phyloP scores from a whole-genome alignment of 2,113 vertebrate species.

The Grus americana region DNA sequence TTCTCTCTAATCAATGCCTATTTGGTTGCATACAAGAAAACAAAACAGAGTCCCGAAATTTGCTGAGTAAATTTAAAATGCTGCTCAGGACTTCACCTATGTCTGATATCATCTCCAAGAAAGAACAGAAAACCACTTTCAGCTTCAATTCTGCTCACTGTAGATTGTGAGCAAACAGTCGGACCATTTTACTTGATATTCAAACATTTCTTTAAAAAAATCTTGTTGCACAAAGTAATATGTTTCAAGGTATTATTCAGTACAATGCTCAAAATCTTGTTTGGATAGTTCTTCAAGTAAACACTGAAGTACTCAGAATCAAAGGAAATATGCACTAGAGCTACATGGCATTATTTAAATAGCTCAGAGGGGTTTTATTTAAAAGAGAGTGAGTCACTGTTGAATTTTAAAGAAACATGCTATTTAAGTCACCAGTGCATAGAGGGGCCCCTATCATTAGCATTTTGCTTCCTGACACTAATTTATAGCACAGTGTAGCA shows the following conservation, averaged over 20 bases:
- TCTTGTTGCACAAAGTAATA: background rate
- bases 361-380: conserved; percentile 57
- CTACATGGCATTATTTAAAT: conserved; percentile 60
- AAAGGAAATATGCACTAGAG: conserved; percentile 18
- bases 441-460: conserved; percentile 72
- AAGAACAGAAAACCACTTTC: background rate
- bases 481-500: conserved; percentile 55
- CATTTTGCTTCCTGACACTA: conserved; percentile 71
- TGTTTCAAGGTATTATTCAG: background rate
- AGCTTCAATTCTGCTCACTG: background rate
- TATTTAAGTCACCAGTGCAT: conserved; percentile 72
- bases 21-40: background rate
- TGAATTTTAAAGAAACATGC: conserved; percentile 66
- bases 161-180: background rate
- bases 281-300: conserved; percentile 24
- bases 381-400: conserved; percentile 70
- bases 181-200: background rate
- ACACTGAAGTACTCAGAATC: conserved; percentile 8
- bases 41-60: background rate
- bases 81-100: background rate
- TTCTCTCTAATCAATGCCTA: background rate
- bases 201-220: background rate
- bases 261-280: background rate
- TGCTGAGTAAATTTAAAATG: background rate
- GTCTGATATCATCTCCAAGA: background rate